Evolutionary conservation across 2,113 vertebrate species (phyloP).

Genomic region (Donacobius atricapilla): DNA sequence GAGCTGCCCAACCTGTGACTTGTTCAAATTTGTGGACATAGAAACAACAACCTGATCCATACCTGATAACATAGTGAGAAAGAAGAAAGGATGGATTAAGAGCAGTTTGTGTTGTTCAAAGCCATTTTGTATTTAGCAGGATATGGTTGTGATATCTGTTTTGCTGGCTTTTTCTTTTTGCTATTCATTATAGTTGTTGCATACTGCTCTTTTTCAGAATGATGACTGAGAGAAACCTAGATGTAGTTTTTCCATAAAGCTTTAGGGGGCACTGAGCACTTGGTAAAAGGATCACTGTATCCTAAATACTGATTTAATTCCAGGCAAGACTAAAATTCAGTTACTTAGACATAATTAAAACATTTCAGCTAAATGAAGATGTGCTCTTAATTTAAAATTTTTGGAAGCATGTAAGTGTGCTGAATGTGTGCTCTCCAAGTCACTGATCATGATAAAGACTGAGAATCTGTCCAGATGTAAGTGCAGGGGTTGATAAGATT

Average conservation of each 20-base stretch:
- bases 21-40: background rate
- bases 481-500: background rate
- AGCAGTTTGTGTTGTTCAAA: background rate
- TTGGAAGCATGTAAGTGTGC: background rate
- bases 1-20: background rate
- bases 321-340: background rate
- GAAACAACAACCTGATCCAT: background rate
- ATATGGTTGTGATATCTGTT: background rate
- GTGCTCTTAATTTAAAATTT: background rate
- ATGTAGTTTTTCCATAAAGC: background rate
- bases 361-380: background rate
- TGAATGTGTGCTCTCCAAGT: background rate
- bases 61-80: background rate
- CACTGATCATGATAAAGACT: background rate
- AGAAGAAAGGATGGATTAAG: background rate
- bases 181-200: background rate
- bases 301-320: background rate
- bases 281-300: background rate
- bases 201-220: background rate
- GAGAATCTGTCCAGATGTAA: background rate
- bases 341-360: background rate
- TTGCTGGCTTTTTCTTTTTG: background rate
- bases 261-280: constrained; percentile 6
- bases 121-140: background rate
- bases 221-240: background rate